Percentiles rank a stretch among this genome's conserved stretches.
Evolutionary conservation across 2,113 vertebrate species (phyloP).

Genomic region (Oncorhynchus masou): DNA sequence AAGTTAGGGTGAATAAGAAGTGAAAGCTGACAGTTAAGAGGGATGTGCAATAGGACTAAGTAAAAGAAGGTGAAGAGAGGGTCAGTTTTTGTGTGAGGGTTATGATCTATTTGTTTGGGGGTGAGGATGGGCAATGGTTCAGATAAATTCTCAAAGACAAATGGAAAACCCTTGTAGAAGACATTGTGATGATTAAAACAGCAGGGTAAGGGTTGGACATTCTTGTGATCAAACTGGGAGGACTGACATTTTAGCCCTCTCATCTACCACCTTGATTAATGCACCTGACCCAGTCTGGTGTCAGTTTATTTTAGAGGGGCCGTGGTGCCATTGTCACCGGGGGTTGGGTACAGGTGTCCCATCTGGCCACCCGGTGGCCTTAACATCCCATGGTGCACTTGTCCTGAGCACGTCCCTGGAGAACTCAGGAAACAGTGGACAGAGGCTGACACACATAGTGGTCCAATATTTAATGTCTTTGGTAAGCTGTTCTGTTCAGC

Average conservation of each 20-base stretch:
- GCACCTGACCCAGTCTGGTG: slow-evolving; percentile 49
- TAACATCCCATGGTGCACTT: background rate
- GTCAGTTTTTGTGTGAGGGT: too few relatives aligned
- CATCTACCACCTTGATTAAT: slow-evolving; percentile 64
- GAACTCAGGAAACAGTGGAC: slow-evolving; percentile 20
- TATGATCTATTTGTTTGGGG: slow-evolving; percentile 44
- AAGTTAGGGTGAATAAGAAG: slow-evolving; percentile 62
- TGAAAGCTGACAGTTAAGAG: slow-evolving; percentile 63
- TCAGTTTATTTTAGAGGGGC: slow-evolving; percentile 50
- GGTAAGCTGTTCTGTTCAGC: background rate
- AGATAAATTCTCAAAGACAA: background rate
- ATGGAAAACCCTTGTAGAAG: slow-evolving; percentile 20
- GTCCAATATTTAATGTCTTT: background rate
- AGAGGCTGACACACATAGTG: slow-evolving; percentile 8
- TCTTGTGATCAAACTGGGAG: slow-evolving; percentile 61
- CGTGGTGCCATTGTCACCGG: slow-evolving; percentile 41
- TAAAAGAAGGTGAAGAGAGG: slow-evolving; percentile 38
- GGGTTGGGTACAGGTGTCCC: slow-evolving; percentile 20
- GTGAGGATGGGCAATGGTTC: background rate
- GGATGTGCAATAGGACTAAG: slow-evolving; percentile 50
- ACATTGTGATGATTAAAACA: slow-evolving; percentile 54
- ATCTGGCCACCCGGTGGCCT: slow-evolving; percentile 22
- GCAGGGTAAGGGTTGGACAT: slow-evolving; percentile 51
- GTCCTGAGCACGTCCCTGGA: background rate
- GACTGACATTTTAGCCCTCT: slow-evolving; percentile 51